phyloP scores from a whole-genome alignment of 2,888 invertebrate species.

The Coremacera marginata region DNA sequence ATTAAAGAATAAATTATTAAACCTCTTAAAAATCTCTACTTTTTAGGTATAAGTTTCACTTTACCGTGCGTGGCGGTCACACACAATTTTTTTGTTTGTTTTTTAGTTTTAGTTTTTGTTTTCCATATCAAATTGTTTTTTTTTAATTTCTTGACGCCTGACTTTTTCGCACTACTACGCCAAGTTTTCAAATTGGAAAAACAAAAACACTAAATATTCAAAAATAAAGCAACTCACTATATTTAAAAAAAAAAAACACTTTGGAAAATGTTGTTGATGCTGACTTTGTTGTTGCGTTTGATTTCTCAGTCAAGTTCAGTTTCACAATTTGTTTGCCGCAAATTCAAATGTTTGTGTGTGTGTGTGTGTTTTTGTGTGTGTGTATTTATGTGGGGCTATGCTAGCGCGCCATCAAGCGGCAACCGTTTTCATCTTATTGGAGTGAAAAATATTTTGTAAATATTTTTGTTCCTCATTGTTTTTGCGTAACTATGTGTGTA shows the following conservation, averaged over 20 bases:
- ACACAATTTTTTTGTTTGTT: no score
- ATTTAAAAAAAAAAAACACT: slow-evolving; percentile 16
- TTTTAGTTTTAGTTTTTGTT: neutral
- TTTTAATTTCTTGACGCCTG: neutral
- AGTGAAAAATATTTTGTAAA: slow-evolving; percentile 65
- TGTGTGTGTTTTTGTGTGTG: slow-evolving; percentile 50
- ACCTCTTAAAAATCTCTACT: no score
- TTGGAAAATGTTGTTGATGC: slow-evolving; percentile 1
- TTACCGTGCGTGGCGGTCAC: no score
- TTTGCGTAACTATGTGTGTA: slow-evolving; percentile 30
- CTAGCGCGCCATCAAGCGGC: slow-evolving; percentile 40
- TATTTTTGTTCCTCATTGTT: slow-evolving; percentile 54
- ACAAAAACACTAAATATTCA: slow-evolving; percentile 14
- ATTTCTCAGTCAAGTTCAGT: slow-evolving; percentile 66
- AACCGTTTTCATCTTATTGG: slow-evolving; percentile 60
- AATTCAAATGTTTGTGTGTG: slow-evolving; percentile 39
- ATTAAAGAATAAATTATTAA: no score
- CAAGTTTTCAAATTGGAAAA: slow-evolving; percentile 5
- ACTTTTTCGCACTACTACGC: slow-evolving; percentile 1
- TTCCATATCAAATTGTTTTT: slow-evolving; percentile 7
- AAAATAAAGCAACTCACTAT: slow-evolving; percentile 33
- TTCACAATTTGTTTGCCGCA: slow-evolving; percentile 58
- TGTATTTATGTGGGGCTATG: slow-evolving; percentile 43
- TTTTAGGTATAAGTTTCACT: no score
- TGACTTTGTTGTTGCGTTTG: slow-evolving; percentile 41